Evolutionary conservation across 2,113 vertebrate genomes (phyloP).

Genomic region (Ibidorhyncha struthersii): DNA sequence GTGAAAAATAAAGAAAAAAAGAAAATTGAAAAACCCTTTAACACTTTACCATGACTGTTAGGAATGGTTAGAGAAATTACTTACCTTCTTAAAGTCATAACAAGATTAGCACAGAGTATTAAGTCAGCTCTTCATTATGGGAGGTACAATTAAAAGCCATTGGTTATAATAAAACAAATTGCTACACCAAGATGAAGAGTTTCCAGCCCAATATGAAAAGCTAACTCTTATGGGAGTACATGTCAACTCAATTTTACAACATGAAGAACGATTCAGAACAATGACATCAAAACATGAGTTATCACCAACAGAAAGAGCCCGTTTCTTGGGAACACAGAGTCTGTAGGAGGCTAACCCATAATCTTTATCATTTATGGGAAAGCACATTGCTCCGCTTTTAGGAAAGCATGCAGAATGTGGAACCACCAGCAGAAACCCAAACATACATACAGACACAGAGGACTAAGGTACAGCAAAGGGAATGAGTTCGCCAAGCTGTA

Average conservation of each 20-base stretch:
- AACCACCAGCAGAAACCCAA: constrained; percentile 71
- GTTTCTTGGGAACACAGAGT: constrained; percentile 53
- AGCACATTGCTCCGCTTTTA: constrained; percentile 48
- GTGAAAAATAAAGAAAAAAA: constrained; percentile 53
- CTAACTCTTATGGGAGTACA: constrained; percentile 74
- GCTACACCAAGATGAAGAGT: constrained; percentile 73
- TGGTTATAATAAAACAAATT: constrained; percentile 75
- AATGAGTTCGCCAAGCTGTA: constrained; percentile 73
- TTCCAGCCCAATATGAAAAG: constrained; percentile 80
- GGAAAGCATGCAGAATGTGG: constrained; percentile 76
- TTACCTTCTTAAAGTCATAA: constrained; percentile 82
- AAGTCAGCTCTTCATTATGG: constrained; percentile 84
- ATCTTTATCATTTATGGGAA: constrained; percentile 49
- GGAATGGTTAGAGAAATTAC: constrained; percentile 79
- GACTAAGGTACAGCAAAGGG: constrained; percentile 58
- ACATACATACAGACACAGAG: constrained; percentile 26
- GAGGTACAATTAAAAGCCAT: constrained; percentile 79
- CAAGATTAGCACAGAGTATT: constrained; percentile 81
- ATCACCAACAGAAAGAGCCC: constrained; percentile 48
- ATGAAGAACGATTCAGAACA: constrained; percentile 61
- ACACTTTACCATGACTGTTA: constrained; percentile 67
- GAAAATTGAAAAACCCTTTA: constrained; percentile 52
- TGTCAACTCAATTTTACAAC: constrained; percentile 68
- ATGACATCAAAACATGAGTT: constrained; percentile 66
- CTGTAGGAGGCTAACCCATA: constrained; percentile 48